These are phyloP conservation scores for Crotalus helleri DNA, from an alignment of 2,113 vertebrate species.

Conservation along the genomic window DNA sequence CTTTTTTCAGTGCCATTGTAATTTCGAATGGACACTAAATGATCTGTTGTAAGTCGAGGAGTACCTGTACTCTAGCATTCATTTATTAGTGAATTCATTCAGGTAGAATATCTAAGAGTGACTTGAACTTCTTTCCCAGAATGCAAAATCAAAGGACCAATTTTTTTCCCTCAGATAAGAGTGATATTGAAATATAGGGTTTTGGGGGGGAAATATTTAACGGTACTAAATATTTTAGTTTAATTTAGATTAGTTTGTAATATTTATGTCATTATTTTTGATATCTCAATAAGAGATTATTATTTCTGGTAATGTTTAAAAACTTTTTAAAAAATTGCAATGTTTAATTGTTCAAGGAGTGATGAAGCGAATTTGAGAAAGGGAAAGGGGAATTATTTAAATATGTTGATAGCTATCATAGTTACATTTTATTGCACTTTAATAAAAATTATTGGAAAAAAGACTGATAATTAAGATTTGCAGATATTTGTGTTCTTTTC, in stretches of 20 bases:
- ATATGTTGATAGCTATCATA: background rate
- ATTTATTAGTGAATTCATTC: background rate
- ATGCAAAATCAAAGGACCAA: background rate
- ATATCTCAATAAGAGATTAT: background rate
- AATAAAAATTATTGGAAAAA: background rate
- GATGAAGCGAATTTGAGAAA: background rate
- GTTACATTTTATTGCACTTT: background rate
- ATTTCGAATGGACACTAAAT: background rate
- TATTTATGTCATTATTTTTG: background rate
- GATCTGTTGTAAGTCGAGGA: background rate
- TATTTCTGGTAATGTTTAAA: background rate
- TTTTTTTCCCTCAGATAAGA: background rate
- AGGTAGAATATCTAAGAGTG: background rate
- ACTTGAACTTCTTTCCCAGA: background rate
- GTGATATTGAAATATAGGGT: background rate
- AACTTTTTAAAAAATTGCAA: background rate
- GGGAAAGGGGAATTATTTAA: background rate
- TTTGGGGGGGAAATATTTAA: background rate
- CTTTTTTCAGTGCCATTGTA: background rate
- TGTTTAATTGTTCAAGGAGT: background rate
- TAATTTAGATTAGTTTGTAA: background rate
- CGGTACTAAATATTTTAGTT: background rate
- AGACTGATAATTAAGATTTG: background rate
- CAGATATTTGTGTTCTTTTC: background rate
- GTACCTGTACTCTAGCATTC: background rate